A percentile compares a stretch with the other conserved stretches of the same genome.
Evolutionary conservation across 1,140 invertebrate genomes (phyloP).

Genomic region (Camponotus pennsylvanicus): DNA sequence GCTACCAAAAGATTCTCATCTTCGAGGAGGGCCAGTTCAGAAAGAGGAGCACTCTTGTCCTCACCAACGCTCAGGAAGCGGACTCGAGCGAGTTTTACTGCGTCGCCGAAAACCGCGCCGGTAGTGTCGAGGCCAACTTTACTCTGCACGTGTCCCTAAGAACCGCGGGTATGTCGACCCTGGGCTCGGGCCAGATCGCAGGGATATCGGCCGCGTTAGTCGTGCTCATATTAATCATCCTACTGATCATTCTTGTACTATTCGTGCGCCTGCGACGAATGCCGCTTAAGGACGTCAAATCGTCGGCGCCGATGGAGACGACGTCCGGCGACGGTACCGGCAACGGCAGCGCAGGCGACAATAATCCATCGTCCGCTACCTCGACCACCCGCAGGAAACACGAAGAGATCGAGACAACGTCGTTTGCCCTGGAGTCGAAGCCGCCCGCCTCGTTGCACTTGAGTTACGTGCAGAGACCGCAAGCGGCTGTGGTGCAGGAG

Average conservation of each 20-base stretch:
- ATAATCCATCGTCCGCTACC: constrained; percentile 74
- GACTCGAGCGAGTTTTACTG: constrained; percentile 97
- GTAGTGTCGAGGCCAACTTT: constrained; percentile 96
- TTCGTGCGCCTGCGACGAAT: constrained; percentile 90
- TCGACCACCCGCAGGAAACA: constrained; percentile 78
- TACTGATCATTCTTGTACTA: constrained; percentile 91
- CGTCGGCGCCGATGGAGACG: constrained; percentile 90
- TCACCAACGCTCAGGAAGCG: constrained; percentile 95
- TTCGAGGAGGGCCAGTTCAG: constrained; percentile 91
- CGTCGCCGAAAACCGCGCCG: constrained; percentile 96
- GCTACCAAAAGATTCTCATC: constrained; percentile 93
- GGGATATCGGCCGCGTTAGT: constrained; percentile 94
- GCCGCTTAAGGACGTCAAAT: constrained; percentile 91
- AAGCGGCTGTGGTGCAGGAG: constrained; percentile 67
- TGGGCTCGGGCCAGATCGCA: constrained; percentile 94
- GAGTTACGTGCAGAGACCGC: constrained; percentile 80
- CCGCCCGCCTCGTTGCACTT: constrained; percentile 78
- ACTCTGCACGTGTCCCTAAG: constrained; percentile 93
- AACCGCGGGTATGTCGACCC: constrained; percentile 91
- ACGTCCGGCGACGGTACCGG: constrained; percentile 84
- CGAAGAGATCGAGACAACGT: constrained; percentile 82
- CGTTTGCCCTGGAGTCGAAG: constrained; percentile 78
- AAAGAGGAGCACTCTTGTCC: constrained; percentile 92
- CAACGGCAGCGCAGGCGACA: constrained; percentile 19
- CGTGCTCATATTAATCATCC: constrained; percentile 91